phyloP scores from a whole-genome alignment of 2,113 vertebrate genomes.

The Oenanthe oenanthe region DNA sequence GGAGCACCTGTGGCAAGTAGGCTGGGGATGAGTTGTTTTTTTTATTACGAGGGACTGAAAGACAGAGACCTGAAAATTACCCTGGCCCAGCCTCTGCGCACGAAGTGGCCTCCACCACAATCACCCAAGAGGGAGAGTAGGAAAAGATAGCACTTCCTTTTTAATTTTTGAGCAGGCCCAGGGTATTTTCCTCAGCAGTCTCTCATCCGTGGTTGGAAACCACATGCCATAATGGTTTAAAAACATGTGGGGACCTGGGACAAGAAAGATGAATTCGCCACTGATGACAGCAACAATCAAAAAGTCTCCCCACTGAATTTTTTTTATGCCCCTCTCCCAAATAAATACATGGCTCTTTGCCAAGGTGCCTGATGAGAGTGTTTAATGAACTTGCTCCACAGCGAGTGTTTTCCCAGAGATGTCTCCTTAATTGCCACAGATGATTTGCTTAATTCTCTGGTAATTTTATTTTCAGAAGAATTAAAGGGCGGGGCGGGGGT shows the following conservation, averaged over 20 bases:
- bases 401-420: not conserved
- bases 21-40: not conserved
- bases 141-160: not conserved
- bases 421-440: not conserved
- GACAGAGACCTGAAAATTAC: not conserved
- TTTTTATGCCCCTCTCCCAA: not conserved
- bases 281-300: not conserved
- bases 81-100: not conserved
- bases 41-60: not conserved
- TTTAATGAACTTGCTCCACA: not conserved
- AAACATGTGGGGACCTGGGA: conserved; percentile 15
- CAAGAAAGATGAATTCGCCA: not conserved
- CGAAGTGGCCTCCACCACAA: fast-evolving
- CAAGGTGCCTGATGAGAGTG: not conserved
- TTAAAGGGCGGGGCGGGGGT: not conserved
- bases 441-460: not conserved
- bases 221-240: not conserved
- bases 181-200: not conserved
- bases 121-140: not conserved
- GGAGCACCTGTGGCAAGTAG: not conserved
- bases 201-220: not conserved
- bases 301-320: not conserved
- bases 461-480: not conserved
- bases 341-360: not conserved
- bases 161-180: not conserved